phyloP scores from a whole-genome alignment of 1,140 invertebrate genomes.

The Brachionus angularis region DNA sequence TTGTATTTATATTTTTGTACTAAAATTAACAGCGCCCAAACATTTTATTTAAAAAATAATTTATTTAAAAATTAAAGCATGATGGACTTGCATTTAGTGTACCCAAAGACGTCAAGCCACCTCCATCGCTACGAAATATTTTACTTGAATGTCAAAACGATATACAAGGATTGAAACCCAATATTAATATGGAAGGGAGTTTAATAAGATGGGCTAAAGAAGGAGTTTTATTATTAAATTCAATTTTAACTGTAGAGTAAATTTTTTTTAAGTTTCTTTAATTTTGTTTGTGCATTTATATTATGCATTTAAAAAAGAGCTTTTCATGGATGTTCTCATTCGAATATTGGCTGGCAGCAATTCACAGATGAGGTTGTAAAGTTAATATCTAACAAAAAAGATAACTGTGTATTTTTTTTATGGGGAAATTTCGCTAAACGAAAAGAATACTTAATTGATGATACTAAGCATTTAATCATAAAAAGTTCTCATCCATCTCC shows the following conservation, averaged over 20 bases:
- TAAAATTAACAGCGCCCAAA: too few relatives aligned
- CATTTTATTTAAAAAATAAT: too few relatives aligned
- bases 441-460: neutral
- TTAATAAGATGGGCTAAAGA: neutral
- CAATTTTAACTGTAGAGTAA: constrained; percentile 11
- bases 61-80: neutral
- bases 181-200: neutral
- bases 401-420: neutral
- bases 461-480: neutral
- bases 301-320: neutral
- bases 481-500: constrained; percentile 8
- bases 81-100: constrained; percentile 1
- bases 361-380: constrained; percentile 1
- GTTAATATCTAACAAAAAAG: neutral
- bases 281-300: neutral
- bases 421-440: constrained; percentile 7
- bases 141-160: neutral
- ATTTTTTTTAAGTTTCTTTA: neutral
- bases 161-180: neutral
- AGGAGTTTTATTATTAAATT: constrained; percentile 20
- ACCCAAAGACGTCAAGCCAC: neutral
- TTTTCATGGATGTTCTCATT: neutral
- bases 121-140: neutral
- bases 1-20: too few relatives aligned
- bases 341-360: neutral